These are phyloP conservation scores for Ormyrus pomaceus DNA, from an alignment of 2,888 invertebrate genomes.

Conservation along the genomic window DNA sequence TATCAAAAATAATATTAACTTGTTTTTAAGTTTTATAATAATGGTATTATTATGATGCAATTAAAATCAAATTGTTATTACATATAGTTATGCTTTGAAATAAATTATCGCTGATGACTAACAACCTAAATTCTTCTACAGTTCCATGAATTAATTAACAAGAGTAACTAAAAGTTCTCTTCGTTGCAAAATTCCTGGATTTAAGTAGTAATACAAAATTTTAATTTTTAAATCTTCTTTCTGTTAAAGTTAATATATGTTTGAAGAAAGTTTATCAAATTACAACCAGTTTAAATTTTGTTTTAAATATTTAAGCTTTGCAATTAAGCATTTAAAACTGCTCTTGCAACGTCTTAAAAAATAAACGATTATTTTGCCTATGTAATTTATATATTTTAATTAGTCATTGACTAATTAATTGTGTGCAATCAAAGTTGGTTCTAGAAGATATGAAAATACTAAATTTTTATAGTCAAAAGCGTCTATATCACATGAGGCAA, in stretches of 20 bases:
- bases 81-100: not conserved
- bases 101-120: not conserved
- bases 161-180: not conserved
- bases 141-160: no score
- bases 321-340: not conserved
- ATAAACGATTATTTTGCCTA: not conserved
- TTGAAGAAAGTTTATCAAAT: not conserved
- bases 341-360: not conserved
- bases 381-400: not conserved
- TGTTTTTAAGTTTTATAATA: not conserved
- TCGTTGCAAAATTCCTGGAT: constrained; percentile 10
- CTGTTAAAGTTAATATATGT: not conserved
- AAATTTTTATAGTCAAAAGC: not conserved
- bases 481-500: no score
- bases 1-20: constrained; percentile 32
- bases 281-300: not conserved
- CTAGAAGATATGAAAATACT: not conserved
- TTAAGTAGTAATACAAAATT: not conserved
- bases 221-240: not conserved
- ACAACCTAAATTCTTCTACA: no score
- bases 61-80: constrained; percentile 6
- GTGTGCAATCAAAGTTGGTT: not conserved
- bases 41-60: not conserved
- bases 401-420: not conserved
- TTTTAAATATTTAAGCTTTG: not conserved